Conservation (phyloP, 1,140 invertebrate genomes). For the Apis dorsata region DNA sequence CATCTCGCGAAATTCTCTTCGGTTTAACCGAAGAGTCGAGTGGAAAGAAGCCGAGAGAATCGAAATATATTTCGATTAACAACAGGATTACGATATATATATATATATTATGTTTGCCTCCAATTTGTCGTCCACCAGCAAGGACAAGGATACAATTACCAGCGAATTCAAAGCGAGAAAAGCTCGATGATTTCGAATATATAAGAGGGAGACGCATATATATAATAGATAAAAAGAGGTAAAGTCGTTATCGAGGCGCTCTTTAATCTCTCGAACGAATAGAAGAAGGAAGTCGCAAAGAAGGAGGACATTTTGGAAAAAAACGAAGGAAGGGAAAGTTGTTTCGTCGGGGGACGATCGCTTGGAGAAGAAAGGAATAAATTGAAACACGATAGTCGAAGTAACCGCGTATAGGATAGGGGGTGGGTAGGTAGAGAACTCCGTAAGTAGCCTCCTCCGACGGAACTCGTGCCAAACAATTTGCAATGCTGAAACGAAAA, state of each 20-base stretch:
- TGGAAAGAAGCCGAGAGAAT: too few relatives aligned
- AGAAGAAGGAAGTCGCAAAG: background rate
- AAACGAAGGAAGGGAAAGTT: conserved; percentile 8
- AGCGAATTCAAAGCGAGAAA: too few relatives aligned
- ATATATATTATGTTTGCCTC: too few relatives aligned
- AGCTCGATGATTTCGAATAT: too few relatives aligned
- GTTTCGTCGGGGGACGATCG: background rate
- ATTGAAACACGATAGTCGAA: conserved; percentile 64
- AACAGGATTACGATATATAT: too few relatives aligned
- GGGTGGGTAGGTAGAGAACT: conserved; percentile 11
- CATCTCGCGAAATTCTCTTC: too few relatives aligned
- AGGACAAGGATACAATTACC: too few relatives aligned
- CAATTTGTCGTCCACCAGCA: too few relatives aligned
- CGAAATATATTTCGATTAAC: too few relatives aligned
- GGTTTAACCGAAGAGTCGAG: too few relatives aligned
- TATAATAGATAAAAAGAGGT: background rate
- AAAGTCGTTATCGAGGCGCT: background rate
- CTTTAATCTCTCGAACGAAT: background rate
- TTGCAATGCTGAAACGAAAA: conserved; percentile 77
- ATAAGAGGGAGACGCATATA: too few relatives aligned
- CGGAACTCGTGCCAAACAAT: conserved; percentile 75
- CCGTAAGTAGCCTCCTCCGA: conserved; percentile 53
- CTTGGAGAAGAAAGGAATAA: conserved; percentile 55
- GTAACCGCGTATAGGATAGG: conserved; percentile 47
- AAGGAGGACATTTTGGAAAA: background rate